phyloP scores from a whole-genome alignment of 2,113 vertebrate species.

The Ptilorrhoa leucosticta region DNA sequence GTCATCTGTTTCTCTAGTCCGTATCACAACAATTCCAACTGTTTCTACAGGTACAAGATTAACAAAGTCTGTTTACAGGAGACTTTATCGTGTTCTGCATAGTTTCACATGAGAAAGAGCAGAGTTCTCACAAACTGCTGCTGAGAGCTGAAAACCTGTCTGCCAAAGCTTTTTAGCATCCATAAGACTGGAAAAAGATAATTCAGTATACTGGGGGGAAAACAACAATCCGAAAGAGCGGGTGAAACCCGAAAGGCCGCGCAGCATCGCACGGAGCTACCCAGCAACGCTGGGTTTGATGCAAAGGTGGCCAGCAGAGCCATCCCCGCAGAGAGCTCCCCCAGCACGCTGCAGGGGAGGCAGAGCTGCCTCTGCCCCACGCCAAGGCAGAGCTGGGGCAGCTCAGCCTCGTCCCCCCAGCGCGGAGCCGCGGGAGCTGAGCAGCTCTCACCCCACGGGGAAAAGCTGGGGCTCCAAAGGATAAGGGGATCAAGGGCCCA shows the following conservation, averaged over 20 bases:
- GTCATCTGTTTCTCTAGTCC: no score
- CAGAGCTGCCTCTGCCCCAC: neutral
- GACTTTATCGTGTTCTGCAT: no score
- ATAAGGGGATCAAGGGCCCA: neutral
- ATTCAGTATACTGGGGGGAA: neutral
- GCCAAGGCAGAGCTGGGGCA: fast-evolving
- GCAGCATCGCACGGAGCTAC: neutral
- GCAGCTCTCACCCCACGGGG: neutral
- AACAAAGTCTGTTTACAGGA: no score
- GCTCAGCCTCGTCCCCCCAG: neutral
- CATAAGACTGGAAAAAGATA: neutral
- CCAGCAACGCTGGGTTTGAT: fast-evolving
- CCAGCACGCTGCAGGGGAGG: neutral
- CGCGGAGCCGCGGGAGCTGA: neutral
- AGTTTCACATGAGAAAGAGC: no score
- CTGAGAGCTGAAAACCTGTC: no score
- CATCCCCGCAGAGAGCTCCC: neutral
- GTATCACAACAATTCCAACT: no score
- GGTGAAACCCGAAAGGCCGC: neutral
- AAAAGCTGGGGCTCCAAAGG: neutral
- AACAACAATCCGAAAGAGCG: neutral
- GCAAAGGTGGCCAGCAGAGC: neutral
- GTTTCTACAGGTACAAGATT: no score
- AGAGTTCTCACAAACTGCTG: no score
- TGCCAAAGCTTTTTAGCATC: no score